A percentile compares a stretch with the other conserved stretches of the same genome.
These are phyloP conservation scores for Bembecia ichneumoniformis DNA, from an alignment of 2,888 invertebrate genomes.

Conservation along the genomic window DNA sequence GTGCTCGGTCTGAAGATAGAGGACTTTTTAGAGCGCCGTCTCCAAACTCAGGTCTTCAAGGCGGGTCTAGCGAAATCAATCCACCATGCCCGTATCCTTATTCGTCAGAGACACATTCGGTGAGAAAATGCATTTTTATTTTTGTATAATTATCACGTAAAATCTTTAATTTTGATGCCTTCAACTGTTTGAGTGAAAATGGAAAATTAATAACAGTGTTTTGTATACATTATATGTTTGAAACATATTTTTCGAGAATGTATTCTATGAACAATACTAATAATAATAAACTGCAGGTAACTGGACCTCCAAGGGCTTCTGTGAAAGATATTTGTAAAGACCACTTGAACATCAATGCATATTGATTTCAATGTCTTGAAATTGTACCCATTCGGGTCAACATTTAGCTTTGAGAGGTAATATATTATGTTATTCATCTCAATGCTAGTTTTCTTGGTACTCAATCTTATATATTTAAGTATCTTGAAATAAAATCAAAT, in stretches of 20 bases:
- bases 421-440: neutral
- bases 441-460: too few relatives aligned
- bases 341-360: slow-evolving; percentile 77
- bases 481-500: too few relatives aligned
- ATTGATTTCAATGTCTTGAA: slow-evolving; percentile 71
- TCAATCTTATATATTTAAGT: too few relatives aligned
- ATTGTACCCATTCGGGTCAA: slow-evolving; percentile 11
- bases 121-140: slow-evolving; percentile 67
- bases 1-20: slow-evolving; percentile 98
- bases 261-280: too few relatives aligned
- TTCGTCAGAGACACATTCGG: slow-evolving; percentile 99
- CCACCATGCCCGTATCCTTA: slow-evolving; percentile 98
- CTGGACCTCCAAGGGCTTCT: slow-evolving; percentile 14
- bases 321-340: slow-evolving; percentile 71
- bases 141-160: too few relatives aligned
- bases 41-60: slow-evolving; percentile 99
- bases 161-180: too few relatives aligned
- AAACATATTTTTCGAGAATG: too few relatives aligned
- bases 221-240: too few relatives aligned
- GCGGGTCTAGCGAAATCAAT: slow-evolving; percentile 99
- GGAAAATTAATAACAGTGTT: too few relatives aligned
- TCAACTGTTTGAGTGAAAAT: too few relatives aligned
- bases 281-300: slow-evolving; percentile 25
- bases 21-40: slow-evolving; percentile 99
- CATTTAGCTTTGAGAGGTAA: too few relatives aligned